Conservation (phyloP, 2,113 vertebrate species). For the Daboia siamensis region DNA sequence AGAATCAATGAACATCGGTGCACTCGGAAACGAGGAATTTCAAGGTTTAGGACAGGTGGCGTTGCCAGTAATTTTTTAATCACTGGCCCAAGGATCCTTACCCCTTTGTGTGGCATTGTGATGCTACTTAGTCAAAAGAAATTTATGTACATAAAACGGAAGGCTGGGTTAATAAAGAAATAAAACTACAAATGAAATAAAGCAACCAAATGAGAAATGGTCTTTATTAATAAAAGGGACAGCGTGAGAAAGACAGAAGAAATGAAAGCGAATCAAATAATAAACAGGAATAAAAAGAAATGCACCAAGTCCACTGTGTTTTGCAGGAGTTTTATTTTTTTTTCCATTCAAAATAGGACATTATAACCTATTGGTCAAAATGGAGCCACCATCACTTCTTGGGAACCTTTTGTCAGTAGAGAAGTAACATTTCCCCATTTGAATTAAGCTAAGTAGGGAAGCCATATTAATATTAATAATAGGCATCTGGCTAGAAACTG, state of each 20-base stretch:
- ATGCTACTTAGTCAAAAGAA: background rate
- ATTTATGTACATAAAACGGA: background rate
- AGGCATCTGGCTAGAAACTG: background rate
- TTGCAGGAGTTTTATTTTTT: conserved; percentile 30
- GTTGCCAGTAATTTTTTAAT: background rate
- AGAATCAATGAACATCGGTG: too few species aligned
- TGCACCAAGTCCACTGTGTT: conserved; percentile 12
- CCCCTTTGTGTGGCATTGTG: background rate
- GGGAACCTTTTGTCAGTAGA: background rate
- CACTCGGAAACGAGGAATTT: background rate
- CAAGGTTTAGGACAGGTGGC: background rate
- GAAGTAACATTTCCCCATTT: background rate
- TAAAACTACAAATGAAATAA: background rate
- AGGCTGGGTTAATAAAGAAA: background rate
- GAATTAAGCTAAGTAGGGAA: background rate
- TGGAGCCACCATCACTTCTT: background rate
- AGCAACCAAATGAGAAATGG: background rate
- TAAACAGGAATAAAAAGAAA: background rate
- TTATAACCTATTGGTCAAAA: background rate
- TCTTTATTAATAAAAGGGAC: background rate
- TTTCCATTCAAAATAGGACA: background rate
- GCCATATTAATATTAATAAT: background rate
- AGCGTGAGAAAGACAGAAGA: background rate
- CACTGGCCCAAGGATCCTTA: background rate
- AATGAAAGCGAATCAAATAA: background rate